A percentile compares a stretch with the other conserved stretches of the same genome.
These are phyloP conservation scores for Catagonus wagneri DNA, from an alignment of 2,113 vertebrate species.

Conservation along the genomic window DNA sequence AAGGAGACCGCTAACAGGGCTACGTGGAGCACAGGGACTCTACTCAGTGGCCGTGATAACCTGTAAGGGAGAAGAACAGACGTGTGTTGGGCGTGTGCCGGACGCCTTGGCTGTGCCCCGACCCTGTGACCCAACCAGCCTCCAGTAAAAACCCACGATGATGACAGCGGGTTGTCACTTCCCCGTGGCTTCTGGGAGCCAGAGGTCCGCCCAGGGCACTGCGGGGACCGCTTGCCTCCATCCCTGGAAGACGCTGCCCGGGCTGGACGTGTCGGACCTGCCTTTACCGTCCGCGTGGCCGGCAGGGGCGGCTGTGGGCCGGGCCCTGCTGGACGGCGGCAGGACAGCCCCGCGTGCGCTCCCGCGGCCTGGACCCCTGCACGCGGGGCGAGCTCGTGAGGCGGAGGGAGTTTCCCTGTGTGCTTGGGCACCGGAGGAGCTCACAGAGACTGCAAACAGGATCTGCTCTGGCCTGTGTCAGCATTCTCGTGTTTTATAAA, in stretches of 20 bases:
- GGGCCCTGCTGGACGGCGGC: background rate
- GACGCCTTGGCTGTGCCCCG: too few species aligned
- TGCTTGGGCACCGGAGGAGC: too few species aligned
- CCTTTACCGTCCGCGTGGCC: accelerated
- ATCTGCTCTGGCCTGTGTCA: too few species aligned
- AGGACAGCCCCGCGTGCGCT: accelerated
- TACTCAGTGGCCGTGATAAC: too few species aligned
- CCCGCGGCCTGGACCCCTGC: background rate
- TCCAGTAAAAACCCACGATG: accelerated
- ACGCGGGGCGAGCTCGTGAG: accelerated
- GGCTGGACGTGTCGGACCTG: background rate
- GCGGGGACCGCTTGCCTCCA: background rate
- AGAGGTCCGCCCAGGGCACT: background rate
- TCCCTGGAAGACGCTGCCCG: accelerated
- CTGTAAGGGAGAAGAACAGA: too few species aligned
- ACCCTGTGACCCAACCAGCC: too few species aligned
- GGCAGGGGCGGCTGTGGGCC: accelerated
- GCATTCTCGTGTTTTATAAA: background rate
- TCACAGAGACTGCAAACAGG: background rate
- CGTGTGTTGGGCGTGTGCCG: too few species aligned
- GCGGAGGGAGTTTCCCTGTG: too few species aligned
- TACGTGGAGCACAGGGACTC: too few species aligned
- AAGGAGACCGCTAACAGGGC: too few species aligned
- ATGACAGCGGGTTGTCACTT: too few species aligned
- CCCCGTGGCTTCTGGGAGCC: background rate